These are phyloP conservation scores for Metallyticus violacea DNA, from an alignment of 2,888 invertebrate species.

Conservation along the genomic window DNA sequence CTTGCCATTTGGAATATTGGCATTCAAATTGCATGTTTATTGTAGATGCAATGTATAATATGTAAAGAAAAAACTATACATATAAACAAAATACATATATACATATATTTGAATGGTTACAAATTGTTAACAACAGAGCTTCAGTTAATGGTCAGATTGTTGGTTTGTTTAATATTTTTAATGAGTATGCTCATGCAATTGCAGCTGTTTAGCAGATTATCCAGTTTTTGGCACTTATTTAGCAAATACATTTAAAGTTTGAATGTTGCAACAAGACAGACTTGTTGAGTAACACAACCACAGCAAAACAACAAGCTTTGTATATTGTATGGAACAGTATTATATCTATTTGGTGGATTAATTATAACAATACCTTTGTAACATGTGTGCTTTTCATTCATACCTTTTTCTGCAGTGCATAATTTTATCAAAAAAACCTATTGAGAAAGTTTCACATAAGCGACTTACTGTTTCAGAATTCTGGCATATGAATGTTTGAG, in stretches of 20 bases:
- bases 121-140: background rate
- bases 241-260: background rate
- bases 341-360: background rate
- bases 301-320: background rate
- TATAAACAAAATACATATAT: background rate
- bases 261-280: background rate
- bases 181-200: too few relatives aligned
- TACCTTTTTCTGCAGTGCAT: background rate
- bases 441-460: too few relatives aligned
- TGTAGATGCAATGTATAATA: too few relatives aligned
- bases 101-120: background rate
- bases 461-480: too few relatives aligned
- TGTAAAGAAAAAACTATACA: too few relatives aligned
- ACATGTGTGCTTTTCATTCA: background rate
- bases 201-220: background rate
- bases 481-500: too few relatives aligned
- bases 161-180: background rate
- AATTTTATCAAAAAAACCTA: too few relatives aligned
- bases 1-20: too few relatives aligned
- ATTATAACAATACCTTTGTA: background rate
- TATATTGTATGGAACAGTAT: background rate
- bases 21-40: background rate
- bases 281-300: background rate
- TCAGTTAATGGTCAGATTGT: too few relatives aligned
- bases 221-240: background rate